Percentiles rank a stretch among this genome's conserved stretches.
Evolutionary conservation across 2,797 vertebrate genomes (phyloP).

Genomic region (Platalea minor): DNA sequence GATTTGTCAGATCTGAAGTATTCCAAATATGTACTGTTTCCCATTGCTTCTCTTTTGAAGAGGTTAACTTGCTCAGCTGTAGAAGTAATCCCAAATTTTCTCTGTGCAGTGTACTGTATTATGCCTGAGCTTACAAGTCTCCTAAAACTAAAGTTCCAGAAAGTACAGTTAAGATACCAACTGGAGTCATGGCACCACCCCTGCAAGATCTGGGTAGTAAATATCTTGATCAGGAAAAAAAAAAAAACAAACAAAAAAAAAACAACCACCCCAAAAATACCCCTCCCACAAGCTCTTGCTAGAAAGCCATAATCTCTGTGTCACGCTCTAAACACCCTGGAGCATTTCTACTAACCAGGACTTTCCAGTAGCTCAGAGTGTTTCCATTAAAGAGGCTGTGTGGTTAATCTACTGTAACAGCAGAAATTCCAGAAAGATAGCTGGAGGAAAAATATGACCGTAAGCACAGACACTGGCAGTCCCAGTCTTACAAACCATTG

Average conservation of each 20-base stretch:
- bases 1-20: neutral
- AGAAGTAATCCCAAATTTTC: neutral
- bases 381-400: neutral
- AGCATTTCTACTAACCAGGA: neutral
- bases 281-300: neutral
- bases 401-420: neutral
- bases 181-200: neutral
- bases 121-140: neutral
- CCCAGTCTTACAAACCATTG: neutral
- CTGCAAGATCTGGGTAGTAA: neutral
- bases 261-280: too few relatives aligned
- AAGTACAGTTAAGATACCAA: neutral
- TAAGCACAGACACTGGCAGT: neutral
- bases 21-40: neutral
- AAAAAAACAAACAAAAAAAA: neutral
- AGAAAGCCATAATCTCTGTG: neutral
- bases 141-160: neutral
- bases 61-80: neutral
- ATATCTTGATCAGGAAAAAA: neutral
- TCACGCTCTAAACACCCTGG: neutral
- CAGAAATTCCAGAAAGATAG: neutral
- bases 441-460: neutral
- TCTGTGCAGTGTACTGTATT: neutral
- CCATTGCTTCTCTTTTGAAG: neutral
- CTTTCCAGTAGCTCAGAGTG: neutral